These are phyloP conservation scores for Noturus placidus DNA, from an alignment of 2,113 vertebrate genomes.

Conservation along the genomic window DNA sequence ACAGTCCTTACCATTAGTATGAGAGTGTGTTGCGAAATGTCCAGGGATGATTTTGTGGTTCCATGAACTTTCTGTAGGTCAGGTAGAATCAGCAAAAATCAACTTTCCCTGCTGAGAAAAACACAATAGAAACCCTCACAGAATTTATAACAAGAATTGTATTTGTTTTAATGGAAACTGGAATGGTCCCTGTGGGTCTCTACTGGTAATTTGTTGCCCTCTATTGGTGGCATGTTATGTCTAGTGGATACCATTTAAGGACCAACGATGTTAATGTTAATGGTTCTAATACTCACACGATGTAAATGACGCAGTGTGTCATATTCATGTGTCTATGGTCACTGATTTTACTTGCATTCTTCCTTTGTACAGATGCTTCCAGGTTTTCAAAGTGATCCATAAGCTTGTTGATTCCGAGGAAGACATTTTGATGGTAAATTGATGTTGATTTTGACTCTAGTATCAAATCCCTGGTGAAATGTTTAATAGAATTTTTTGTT, in stretches of 20 bases:
- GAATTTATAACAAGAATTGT: too few relatives aligned
- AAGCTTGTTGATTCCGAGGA: slow-evolving; percentile 87
- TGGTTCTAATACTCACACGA: too few relatives aligned
- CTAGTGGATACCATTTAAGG: too few relatives aligned
- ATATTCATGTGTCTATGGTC: background rate
- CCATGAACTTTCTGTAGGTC: background rate
- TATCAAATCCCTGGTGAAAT: background rate
- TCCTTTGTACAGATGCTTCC: slow-evolving; percentile 82
- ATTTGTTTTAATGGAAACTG: too few relatives aligned
- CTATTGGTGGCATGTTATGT: too few relatives aligned
- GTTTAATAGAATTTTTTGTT: background rate
- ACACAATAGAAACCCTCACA: too few relatives aligned
- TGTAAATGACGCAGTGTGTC: background rate
- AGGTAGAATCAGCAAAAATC: background rate
- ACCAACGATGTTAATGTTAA: too few relatives aligned
- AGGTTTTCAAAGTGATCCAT: slow-evolving; percentile 91
- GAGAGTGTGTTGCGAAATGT: background rate
- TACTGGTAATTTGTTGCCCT: too few relatives aligned
- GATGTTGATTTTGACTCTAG: background rate
- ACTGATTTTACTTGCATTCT: background rate
- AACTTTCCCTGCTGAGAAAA: too few relatives aligned
- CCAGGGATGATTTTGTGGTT: background rate
- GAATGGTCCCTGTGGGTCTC: too few relatives aligned
- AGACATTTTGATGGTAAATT: slow-evolving; percentile 87
- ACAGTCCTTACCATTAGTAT: background rate